Evolutionary conservation across 2,113 vertebrate genomes (phyloP).

Genomic region (Pteropus alecto): DNA sequence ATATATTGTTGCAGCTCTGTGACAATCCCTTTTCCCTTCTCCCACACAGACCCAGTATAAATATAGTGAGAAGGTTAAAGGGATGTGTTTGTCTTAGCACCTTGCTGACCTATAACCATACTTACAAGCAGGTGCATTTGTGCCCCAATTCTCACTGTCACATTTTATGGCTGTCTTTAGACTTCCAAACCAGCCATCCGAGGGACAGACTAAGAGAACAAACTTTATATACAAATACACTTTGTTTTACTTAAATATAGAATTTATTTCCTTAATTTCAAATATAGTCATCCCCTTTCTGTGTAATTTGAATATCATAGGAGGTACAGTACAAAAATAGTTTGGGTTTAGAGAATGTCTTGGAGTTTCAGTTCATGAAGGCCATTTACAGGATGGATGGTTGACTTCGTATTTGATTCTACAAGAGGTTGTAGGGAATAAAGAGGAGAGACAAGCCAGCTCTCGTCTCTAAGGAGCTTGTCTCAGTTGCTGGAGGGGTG

Average conservation of each 20-base stretch:
- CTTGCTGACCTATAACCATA: neutral
- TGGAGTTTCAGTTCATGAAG: neutral
- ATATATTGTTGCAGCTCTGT: neutral
- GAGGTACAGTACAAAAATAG: neutral
- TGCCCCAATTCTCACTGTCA: no score
- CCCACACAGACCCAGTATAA: rapidly evolving
- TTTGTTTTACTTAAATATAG: neutral
- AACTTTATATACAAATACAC: no score
- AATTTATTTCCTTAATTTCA: neutral
- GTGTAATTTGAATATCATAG: neutral
- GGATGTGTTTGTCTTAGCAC: no score
- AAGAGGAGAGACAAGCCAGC: neutral
- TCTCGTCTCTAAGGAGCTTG: neutral
- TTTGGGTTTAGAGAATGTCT: neutral
- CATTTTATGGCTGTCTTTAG: neutral
- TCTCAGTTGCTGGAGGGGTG: neutral
- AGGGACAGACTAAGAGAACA: neutral
- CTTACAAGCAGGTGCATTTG: rapidly evolving
- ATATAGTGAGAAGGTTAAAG: rapidly evolving
- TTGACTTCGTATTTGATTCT: neutral
- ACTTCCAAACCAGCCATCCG: neutral
- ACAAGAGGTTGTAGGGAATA: neutral
- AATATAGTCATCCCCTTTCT: neutral
- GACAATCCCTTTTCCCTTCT: neutral
- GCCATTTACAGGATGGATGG: neutral